Evolutionary conservation across 1,140 invertebrate species (phyloP), one percentile per base, ranked within the genome.

Genomic region (Philotrypesis tridentata): DNA sequence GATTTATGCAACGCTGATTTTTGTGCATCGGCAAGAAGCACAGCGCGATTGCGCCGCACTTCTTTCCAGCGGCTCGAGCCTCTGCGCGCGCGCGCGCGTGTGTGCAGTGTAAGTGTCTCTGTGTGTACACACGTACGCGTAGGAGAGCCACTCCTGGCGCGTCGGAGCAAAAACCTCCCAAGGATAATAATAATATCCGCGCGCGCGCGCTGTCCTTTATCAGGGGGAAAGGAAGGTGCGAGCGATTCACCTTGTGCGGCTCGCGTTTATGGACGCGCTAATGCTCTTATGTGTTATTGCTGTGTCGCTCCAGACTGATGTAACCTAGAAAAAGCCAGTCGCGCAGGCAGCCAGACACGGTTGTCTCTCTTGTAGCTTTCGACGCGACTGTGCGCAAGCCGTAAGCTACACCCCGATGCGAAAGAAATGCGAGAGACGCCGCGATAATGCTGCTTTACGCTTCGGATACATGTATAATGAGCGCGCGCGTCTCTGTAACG

Each of bases 191-290:
- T 80, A 63, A 67, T 37, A n/a, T 37, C 25, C 23, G 14, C n/a
- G n/a, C n/a, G n/a, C n/a, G n/a, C n/a, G n/a, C 79, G 27, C 23
- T 80, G 71, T 80, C 71, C 71, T 80, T 80, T 80, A 80, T 80
- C 79, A 80, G 71, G 71, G 65, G 78, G 78, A 79, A 73, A 79
- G 78, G 70, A 79, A 79, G 70, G 79, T 55, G 71, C 37, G 48
- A 40, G 60, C 79, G 79, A 80, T 80, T 80, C 79, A 74, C 71
- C 71, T 74, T 80, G 79, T 74, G 71, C 33, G 27, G 48, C 48
- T 55, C 21, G 48, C 48, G 48, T 55, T 55, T 55, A 55, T 55
- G 48, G 48, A n/a, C 48, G 48, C 21, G 48, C 48, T 14, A 55
- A 55, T 55, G 48, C 48, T 55, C 48, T 55, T 21, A 17, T 21